A percentile compares a stretch with the other conserved stretches of the same genome.
phyloP scores from a whole-genome alignment of 2,797 vertebrate species.

The Gastrophryne carolinensis region DNA sequence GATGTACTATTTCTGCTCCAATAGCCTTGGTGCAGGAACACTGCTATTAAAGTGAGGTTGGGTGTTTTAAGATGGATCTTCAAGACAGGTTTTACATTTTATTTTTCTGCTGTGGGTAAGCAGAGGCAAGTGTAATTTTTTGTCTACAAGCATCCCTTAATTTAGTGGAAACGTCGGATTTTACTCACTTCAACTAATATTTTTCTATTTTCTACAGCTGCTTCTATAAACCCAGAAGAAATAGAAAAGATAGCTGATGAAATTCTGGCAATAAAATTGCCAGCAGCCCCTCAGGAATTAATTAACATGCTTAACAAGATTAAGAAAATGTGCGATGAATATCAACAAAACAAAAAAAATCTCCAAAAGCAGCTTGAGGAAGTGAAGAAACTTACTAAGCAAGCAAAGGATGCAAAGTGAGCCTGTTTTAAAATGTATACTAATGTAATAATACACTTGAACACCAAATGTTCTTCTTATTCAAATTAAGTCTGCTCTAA shows the following conservation, averaged over 20 bases:
- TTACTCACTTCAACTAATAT: not conserved
- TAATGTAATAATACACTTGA: not conserved
- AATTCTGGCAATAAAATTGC: constrained; percentile 75
- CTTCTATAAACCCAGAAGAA: constrained; percentile 74
- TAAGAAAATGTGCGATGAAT: constrained; percentile 60
- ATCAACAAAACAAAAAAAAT: constrained; percentile 58
- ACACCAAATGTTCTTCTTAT: too few relatives aligned
- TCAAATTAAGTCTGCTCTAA: too few relatives aligned
- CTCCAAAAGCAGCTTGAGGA: constrained; percentile 60
- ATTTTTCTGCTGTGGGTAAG: too few relatives aligned
- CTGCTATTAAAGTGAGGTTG: too few relatives aligned
- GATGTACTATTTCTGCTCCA: too few relatives aligned
- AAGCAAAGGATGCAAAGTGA: constrained; percentile 71
- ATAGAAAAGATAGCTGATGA: constrained; percentile 75
- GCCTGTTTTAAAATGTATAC: constrained; percentile 44
- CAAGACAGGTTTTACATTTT: too few relatives aligned
- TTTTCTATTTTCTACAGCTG: constrained; percentile 67
- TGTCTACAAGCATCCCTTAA: too few relatives aligned
- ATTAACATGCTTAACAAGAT: constrained; percentile 68
- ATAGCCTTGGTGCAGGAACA: too few relatives aligned
- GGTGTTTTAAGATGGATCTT: too few relatives aligned
- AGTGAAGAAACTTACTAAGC: constrained; percentile 62
- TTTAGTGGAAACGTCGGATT: too few relatives aligned
- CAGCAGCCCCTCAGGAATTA: constrained; percentile 69
- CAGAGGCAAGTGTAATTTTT: too few relatives aligned